Evolutionary conservation across 1,140 invertebrate genomes (phyloP).

Genomic region (Atta texana): DNA sequence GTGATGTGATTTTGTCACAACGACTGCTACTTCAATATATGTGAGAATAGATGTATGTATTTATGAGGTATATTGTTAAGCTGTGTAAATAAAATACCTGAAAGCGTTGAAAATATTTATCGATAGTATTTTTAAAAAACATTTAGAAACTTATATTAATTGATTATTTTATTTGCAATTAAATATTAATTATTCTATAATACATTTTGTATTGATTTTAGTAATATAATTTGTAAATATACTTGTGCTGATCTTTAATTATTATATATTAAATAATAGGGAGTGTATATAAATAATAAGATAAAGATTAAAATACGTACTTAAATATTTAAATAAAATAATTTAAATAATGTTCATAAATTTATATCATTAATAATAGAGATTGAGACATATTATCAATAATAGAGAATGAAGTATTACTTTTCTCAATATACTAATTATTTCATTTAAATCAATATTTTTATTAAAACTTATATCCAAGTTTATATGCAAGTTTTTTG

Average conservation of each 20-base stretch:
- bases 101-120: constrained; percentile 43
- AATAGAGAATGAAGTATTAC: too few relatives aligned
- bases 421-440: too few relatives aligned
- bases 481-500: too few relatives aligned
- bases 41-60: constrained; percentile 73
- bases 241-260: neutral
- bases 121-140: constrained; percentile 10
- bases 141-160: neutral
- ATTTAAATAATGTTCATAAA: too few relatives aligned
- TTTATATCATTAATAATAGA: too few relatives aligned
- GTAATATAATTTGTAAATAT: neutral
- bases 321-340: too few relatives aligned
- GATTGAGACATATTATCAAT: too few relatives aligned
- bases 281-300: too few relatives aligned
- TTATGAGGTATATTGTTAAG: constrained; percentile 72
- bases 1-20: constrained; percentile 41
- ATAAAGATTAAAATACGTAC: too few relatives aligned
- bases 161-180: neutral
- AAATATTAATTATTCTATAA: neutral
- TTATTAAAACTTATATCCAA: too few relatives aligned
- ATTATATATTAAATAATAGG: too few relatives aligned
- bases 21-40: constrained; percentile 58
- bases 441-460: too few relatives aligned
- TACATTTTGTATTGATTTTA: neutral
- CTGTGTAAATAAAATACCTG: constrained; percentile 75